Evolutionary conservation across 2,113 vertebrate species (phyloP), one percentile per base, ranked within the genome.

Genomic region (Falcunculus frontatus): DNA sequence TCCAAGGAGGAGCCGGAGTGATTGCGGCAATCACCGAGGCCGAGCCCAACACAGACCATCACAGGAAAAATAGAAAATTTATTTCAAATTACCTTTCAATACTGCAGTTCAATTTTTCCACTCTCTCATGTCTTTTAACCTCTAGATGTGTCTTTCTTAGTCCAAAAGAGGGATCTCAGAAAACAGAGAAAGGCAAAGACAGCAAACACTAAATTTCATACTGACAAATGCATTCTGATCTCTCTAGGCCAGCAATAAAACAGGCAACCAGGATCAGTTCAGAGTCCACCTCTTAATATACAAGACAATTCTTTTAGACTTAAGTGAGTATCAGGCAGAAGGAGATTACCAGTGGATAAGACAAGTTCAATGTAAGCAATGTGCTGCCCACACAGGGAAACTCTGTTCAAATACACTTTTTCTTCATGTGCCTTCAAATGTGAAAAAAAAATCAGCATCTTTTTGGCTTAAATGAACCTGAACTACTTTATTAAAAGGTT

Each of bases 11-110:
- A n/a, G n/a, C n/a, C n/a, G n/a, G n/a, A n/a, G n/a, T n/a, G n/a
- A n/a, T n/a, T n/a, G n/a, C n/a, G n/a, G n/a, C n/a, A n/a, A n/a
- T n/a, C n/a, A n/a, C n/a, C n/a, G n/a, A n/a, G n/a, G n/a, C n/a
- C n/a, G n/a, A n/a, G n/a, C n/a, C n/a, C n/a, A n/a, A n/a, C n/a
- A 90, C 44, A 82, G n/a, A 41, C 14, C 19, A 73, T 77, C 41
- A 30, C 62, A 55, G 82, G 73, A 87, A 78, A 98, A 97, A 95
- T 27, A 87, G 35, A 91, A 94, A 75, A 84, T 94, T 94, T 91
- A 86, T 96, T 94, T 93, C 65, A 79, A 97, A 89, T 87, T 21
- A 94, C 59, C 75, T 95, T 95, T 94, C 60, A 80, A 12, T 90
- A 96, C 62, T 73, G 65, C 90, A 87, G 55, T 93, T 93, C 74